phyloP scores from a whole-genome alignment of 2,797 vertebrate genomes.

The Erethizon dorsatum region DNA sequence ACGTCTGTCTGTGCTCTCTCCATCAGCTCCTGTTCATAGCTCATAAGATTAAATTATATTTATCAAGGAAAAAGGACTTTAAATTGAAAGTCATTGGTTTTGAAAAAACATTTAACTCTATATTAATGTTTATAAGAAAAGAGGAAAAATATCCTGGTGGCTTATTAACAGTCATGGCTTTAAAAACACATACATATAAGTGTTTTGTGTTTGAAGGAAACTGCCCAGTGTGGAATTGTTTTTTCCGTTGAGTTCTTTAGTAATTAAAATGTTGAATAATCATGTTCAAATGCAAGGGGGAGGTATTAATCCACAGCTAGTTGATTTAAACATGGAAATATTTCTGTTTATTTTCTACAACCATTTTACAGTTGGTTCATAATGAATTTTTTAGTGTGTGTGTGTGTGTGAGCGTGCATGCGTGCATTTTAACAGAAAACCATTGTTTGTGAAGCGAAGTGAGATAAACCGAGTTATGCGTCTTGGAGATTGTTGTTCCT shows the following conservation, averaged over 20 bases:
- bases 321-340: slow-evolving; percentile 62
- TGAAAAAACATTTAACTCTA: slow-evolving; percentile 1
- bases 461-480: slow-evolving; percentile 24
- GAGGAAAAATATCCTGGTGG: not conserved
- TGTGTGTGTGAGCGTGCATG: not conserved
- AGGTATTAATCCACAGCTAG: slow-evolving; percentile 50
- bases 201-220: slow-evolving; percentile 51
- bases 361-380: slow-evolving; percentile 55
- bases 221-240: not conserved
- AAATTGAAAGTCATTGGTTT: slow-evolving; percentile 27
- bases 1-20: not conserved
- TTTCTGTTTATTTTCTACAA: slow-evolving; percentile 73
- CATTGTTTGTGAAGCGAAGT: slow-evolving; percentile 38
- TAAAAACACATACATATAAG: slow-evolving; percentile 16
- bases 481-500: slow-evolving; percentile 35
- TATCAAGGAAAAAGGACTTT: slow-evolving; percentile 51
- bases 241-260: slow-evolving; percentile 53
- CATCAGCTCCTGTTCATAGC: slow-evolving; percentile 31
- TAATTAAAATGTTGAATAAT: slow-evolving; percentile 73
- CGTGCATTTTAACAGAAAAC: not conserved
- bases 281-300: slow-evolving; percentile 58
- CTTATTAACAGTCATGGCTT: slow-evolving; percentile 17
- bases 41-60: slow-evolving; percentile 25
- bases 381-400: not conserved
- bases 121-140: slow-evolving; percentile 55